A percentile compares a stretch with the other conserved stretches of the same genome.
These are phyloP conservation scores for Microtus montanus DNA, from an alignment of 2,113 vertebrate genomes.

Conservation along the genomic window DNA sequence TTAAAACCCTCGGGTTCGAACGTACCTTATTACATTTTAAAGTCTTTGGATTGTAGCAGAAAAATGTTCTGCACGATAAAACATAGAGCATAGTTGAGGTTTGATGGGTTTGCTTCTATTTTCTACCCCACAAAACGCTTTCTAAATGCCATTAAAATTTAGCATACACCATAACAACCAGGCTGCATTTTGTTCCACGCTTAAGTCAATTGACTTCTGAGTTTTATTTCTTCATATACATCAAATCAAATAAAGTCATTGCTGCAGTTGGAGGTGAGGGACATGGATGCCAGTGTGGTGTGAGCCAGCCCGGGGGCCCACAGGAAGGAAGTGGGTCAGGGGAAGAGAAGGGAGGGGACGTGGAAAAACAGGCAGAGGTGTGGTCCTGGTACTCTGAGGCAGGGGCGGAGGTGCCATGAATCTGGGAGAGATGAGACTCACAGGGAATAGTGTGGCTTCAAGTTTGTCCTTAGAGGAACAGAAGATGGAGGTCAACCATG, in stretches of 20 bases:
- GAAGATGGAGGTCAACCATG: not conserved
- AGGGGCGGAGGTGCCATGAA: not conserved
- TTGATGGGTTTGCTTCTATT: slow-evolving; percentile 86
- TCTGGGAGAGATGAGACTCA: not conserved
- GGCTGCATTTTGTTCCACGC: slow-evolving; percentile 80
- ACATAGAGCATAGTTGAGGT: slow-evolving; percentile 83
- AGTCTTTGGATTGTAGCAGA: slow-evolving; percentile 84
- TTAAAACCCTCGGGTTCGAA: slow-evolving; percentile 81
- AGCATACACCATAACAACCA: slow-evolving; percentile 84
- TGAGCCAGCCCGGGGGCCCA: not conserved
- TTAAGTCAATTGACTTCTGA: slow-evolving; percentile 85
- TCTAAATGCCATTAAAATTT: slow-evolving; percentile 89
- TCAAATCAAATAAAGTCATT: slow-evolving; percentile 76
- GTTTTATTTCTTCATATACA: slow-evolving; percentile 82
- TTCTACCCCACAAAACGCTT: slow-evolving; percentile 87
- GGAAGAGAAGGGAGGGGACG: accelerated
- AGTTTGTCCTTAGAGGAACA: not conserved
- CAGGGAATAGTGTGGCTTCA: not conserved
- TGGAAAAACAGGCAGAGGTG: not conserved
- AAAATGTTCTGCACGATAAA: slow-evolving; percentile 88
- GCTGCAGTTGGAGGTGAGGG: slow-evolving; percentile 65
- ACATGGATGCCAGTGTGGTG: not conserved
- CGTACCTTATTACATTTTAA: slow-evolving; percentile 84
- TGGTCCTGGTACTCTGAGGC: accelerated
- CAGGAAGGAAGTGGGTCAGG: not conserved